Conservation (phyloP, 2,888 invertebrate species). For the Eupithecia tripunctaria region DNA sequence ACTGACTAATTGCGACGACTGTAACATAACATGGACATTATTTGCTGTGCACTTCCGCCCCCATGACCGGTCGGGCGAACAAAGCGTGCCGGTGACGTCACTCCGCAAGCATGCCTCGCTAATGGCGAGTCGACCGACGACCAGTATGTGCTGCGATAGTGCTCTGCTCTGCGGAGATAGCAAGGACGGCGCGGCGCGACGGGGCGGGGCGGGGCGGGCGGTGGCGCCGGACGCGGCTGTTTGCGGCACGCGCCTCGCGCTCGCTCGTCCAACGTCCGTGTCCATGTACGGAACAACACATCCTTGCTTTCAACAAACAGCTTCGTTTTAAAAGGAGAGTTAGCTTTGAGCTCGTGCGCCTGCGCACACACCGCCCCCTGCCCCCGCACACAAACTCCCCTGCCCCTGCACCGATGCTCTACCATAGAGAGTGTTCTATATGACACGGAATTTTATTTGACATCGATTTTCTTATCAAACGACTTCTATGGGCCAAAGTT, state of each 20-base stretch:
- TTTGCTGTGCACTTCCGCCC: conserved; percentile 26
- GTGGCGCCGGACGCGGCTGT: conserved; percentile 49
- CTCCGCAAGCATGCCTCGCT: conserved; percentile 30
- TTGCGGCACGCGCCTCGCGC: conserved; percentile 71
- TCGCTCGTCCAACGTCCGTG: too few relatives aligned
- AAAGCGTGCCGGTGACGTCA: conserved; percentile 36
- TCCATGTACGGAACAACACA: neutral
- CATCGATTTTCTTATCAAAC: neutral
- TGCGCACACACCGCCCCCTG: too few relatives aligned
- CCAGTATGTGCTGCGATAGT: neutral
- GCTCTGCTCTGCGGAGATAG: too few relatives aligned
- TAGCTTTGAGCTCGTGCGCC: neutral
- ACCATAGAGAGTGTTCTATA: neutral
- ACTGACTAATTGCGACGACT: conserved; percentile 9
- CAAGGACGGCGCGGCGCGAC: neutral
- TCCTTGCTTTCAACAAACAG: neutral
- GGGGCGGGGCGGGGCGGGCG: too few relatives aligned
- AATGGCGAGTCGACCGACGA: conserved; percentile 17
- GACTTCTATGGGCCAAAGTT: too few relatives aligned
- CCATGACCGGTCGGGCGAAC: conserved; percentile 19
- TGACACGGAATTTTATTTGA: neutral
- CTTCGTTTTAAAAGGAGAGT: neutral
- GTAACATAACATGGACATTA: conserved; percentile 12
- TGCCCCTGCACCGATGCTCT: neutral
- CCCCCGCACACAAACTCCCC: too few relatives aligned